A percentile compares a stretch with the other conserved stretches of the same genome.
These are phyloP conservation scores for Amphimedon queenslandica DNA, from an alignment of 37 sponge, comb jelly and placozoan genomes.

Conservation along the genomic window DNA sequence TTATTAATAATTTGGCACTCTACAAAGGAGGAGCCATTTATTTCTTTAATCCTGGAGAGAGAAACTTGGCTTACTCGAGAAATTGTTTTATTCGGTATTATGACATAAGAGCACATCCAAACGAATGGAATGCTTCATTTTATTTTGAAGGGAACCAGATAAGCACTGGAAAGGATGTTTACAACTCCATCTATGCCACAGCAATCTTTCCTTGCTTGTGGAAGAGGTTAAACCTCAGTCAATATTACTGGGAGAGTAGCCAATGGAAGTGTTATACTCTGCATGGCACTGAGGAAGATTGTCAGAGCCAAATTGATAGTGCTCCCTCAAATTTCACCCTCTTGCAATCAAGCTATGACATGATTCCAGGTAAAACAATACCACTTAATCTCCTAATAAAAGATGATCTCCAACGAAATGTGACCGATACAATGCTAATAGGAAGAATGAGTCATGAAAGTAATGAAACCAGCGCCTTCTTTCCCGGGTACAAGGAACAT, in stretches of 20 bases:
- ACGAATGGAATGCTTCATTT: constrained; percentile 40
- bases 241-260: background rate
- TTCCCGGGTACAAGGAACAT: background rate
- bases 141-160: constrained; percentile 44
- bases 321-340: constrained; percentile 6
- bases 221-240: constrained; percentile 24
- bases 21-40: constrained; percentile 66
- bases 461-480: background rate
- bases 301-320: constrained; percentile 23
- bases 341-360: background rate
- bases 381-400: background rate
- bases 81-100: constrained; percentile 61
- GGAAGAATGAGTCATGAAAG: background rate
- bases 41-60: constrained; percentile 25
- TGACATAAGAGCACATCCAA: constrained; percentile 1
- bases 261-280: constrained; percentile 22
- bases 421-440: constrained; percentile 14
- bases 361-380: constrained; percentile 27
- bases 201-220: constrained; percentile 52
- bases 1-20: constrained; percentile 45
- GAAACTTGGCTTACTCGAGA: constrained; percentile 49
- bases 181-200: constrained; percentile 49
- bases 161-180: background rate
- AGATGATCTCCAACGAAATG: constrained; percentile 25
- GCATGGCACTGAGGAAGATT: constrained; percentile 14